Base-by-base conservation (phyloP, 2,113 vertebrate species). In the Scomber colias region DNA sequence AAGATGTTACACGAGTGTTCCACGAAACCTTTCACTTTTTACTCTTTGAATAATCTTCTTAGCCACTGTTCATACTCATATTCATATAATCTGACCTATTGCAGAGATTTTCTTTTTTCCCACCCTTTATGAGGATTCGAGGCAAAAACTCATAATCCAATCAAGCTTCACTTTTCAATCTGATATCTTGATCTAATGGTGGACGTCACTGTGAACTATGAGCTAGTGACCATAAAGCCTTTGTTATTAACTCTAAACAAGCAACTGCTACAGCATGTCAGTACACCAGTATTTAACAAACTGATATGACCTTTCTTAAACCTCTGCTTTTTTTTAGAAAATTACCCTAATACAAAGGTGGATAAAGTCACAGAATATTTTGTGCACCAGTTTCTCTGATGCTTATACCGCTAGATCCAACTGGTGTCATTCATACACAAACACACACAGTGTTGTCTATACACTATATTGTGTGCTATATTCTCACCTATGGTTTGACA, bases 401-500 rank as follows among this genome's bases (percentile, higher is more conserved):
- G 30, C 27, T 48, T 24, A 2, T 14, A 51, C 48, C 68, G 67
- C 7, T 21, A 60, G 2, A 56, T 17, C 14, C 13, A 75, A 1
- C 19, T 30, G 6, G 30, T 11, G 3, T 21, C 24, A 19, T 8
- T 55, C 7, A 31, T 68, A 73, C 4, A 61, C 44, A 56, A 1
- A 57, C n/a, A 63, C 65, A 61, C 45, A 68, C 48, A 15, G 30
- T n/a, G 7, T 46, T 11, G 1, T 0, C 2, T 17, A 17, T 56
- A 0, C 11, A 65, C 12, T 6, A 27, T 27, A 27, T 27, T 27
- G 44, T 19, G 14, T 21, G 9, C 14, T 15, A 4, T 70, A 4
- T 70, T 60, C 91, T 97, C 94, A 99, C 98, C 98, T 93, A 97
- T 98, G 46, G 95, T 97, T 92, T 96, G 97, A 94, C 96, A 96